Conservation (phyloP, 2,888 invertebrate species). For the Eucriotettix oculatus region DNA sequence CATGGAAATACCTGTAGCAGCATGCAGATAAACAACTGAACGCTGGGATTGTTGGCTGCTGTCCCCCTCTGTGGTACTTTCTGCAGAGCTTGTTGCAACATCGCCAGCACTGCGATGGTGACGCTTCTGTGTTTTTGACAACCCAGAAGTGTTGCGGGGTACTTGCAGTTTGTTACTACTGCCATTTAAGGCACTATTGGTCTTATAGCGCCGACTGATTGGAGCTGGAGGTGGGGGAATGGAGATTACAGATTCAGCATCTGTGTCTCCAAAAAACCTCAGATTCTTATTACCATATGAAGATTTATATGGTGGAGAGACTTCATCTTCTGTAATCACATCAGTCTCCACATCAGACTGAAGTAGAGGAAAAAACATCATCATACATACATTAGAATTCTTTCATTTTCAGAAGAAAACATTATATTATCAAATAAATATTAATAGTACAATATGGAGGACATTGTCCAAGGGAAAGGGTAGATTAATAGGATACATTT, state of each 20-base stretch:
- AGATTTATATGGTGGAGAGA: not conserved
- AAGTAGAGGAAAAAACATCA: not conserved
- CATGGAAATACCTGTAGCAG: conserved; percentile 47
- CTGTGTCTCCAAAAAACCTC: conserved; percentile 72
- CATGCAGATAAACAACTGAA: conserved; percentile 70
- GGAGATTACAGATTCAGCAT: conserved; percentile 47
- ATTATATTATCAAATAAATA: too few species aligned
- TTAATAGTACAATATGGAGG: too few species aligned
- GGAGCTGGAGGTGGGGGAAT: not conserved
- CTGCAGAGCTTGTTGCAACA: conserved; percentile 20
- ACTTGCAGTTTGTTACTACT: conserved; percentile 6
- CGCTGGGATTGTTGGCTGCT: conserved; percentile 65
- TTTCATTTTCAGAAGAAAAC: too few species aligned
- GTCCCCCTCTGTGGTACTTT: conserved; percentile 26
- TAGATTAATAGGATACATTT: too few species aligned
- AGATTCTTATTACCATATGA: conserved; percentile 37
- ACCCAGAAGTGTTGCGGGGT: not conserved
- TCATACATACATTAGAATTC: too few species aligned
- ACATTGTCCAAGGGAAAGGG: too few species aligned
- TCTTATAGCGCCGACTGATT: conserved; percentile 8
- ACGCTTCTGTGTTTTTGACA: not conserved
- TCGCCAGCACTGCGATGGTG: conserved; percentile 12
- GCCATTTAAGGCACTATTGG: conserved; percentile 14
- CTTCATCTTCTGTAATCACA: not conserved
- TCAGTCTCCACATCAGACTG: not conserved